These are phyloP conservation scores for Agrotis clavis DNA, from an alignment of 2,888 invertebrate genomes.

Conservation along the genomic window DNA sequence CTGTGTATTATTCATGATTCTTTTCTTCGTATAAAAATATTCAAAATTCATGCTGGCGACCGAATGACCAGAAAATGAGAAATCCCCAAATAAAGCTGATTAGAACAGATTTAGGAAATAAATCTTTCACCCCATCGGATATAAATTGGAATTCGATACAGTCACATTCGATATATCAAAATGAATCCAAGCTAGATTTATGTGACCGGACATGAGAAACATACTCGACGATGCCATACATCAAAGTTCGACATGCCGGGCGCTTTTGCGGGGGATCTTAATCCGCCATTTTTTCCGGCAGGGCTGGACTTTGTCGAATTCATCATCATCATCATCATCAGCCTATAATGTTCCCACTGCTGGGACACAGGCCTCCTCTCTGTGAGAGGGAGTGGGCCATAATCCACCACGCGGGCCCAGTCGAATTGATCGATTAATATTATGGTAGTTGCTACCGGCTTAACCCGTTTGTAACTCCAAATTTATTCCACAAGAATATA, in stretches of 20 bases:
- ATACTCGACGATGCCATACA: constrained; percentile 12
- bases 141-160: constrained; percentile 33
- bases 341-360: no score
- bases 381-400: no score
- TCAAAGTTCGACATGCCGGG: constrained; percentile 25
- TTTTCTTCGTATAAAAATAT: not conserved
- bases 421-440: no score
- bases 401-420: no score
- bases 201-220: constrained; percentile 20
- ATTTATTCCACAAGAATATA: no score
- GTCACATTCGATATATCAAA: constrained; percentile 16
- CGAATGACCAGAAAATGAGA: not conserved
- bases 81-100: not conserved
- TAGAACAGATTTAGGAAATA: not conserved
- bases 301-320: no score
- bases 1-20: not conserved
- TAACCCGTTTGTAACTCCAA: no score
- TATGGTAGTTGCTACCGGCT: no score
- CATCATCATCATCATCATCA: no score
- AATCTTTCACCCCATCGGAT: not conserved
- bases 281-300: not conserved
- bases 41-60: not conserved
- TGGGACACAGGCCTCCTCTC: no score
- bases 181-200: constrained; percentile 43
- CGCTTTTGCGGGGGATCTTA: not conserved